Conservation (phyloP, 2,888 invertebrate genomes). For the Chromoteleia sp. region DNA sequence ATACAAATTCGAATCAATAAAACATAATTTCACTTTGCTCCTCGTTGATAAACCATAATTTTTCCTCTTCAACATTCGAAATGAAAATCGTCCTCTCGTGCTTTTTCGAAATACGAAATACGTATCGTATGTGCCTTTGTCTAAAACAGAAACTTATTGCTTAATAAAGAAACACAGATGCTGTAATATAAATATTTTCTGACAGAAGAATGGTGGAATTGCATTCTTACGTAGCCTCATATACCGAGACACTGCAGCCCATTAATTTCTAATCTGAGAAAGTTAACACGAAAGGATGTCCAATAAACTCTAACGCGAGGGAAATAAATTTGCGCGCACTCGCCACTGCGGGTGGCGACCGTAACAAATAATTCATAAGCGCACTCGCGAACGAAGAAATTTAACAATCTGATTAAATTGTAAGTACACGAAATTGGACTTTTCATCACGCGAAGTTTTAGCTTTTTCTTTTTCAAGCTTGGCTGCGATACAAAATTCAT, state of each 20-base stretch:
- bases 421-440: constrained; percentile 3
- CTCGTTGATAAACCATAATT: background rate
- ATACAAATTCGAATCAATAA: background rate
- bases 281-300: constrained; percentile 25
- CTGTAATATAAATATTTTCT: constrained; percentile 16
- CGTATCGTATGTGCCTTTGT: background rate
- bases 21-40: background rate
- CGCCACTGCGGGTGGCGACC: background rate
- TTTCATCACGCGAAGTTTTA: background rate
- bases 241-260: constrained; percentile 6
- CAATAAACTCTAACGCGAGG: constrained; percentile 15
- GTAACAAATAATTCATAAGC: constrained; percentile 9
- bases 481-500: constrained; percentile 1
- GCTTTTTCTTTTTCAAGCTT: background rate
- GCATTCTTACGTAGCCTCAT: constrained; percentile 20
- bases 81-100: background rate
- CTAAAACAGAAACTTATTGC: constrained; percentile 5
- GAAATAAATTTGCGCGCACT: constrained; percentile 4
- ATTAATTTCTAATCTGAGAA: constrained; percentile 25
- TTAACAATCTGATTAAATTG: constrained; percentile 7
- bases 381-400: background rate
- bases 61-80: background rate
- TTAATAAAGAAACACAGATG: constrained; percentile 19
- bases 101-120: background rate
- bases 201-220: constrained; percentile 13